These are phyloP conservation scores for Pentamera pediparva DNA, from an alignment of 53 echinoderm and acorn worm genomes.

Conservation along the genomic window DNA sequence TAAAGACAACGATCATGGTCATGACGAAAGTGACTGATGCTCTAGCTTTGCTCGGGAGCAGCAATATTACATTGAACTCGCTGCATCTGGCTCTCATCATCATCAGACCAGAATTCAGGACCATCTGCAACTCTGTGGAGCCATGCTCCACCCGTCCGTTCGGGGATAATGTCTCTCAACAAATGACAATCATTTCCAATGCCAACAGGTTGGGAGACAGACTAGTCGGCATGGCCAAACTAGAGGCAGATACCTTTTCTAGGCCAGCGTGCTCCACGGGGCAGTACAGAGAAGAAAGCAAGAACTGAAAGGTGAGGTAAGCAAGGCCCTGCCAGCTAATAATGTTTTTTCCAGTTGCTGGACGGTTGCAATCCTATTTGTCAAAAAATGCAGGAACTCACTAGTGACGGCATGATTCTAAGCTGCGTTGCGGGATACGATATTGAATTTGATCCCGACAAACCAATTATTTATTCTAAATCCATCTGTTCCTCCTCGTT, in stretches of 20 bases:
- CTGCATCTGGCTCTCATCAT: too few species aligned
- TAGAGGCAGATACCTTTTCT: background rate
- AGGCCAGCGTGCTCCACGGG: too few species aligned
- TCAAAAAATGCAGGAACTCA: background rate
- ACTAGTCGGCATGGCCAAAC: background rate
- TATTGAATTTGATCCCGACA: background rate
- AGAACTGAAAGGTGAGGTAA: background rate
- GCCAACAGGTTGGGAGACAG: background rate
- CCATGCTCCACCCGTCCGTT: background rate
- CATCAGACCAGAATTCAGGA: background rate
- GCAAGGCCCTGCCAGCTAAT: background rate
- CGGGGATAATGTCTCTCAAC: background rate
- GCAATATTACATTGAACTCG: too few species aligned
- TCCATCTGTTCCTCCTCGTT: background rate
- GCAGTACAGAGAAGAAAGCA: too few species aligned
- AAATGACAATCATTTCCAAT: background rate
- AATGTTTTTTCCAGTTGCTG: background rate
- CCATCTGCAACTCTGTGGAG: too few species aligned
- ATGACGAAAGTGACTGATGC: background rate
- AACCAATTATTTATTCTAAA: background rate
- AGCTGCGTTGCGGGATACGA: background rate
- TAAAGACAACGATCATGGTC: background rate
- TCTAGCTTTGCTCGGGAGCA: too few species aligned
- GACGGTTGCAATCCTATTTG: background rate
- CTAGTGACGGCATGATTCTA: background rate